Evolutionary conservation across 1,140 invertebrate genomes (phyloP).

Genomic region (Calephelis virginiensis): DNA sequence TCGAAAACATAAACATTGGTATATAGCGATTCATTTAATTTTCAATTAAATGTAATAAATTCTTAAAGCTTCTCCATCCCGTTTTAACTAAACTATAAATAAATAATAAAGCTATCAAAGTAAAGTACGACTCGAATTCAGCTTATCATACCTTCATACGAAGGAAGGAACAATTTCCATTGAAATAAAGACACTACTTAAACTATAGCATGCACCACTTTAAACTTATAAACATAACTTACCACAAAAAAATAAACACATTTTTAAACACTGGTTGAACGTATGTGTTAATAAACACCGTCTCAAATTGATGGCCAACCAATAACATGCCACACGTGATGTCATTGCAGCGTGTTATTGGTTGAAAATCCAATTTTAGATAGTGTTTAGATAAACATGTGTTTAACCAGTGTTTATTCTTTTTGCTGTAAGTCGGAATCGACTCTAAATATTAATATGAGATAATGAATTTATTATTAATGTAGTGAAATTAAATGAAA

Average conservation of each 20-base stretch:
- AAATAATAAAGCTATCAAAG: conserved; percentile 44
- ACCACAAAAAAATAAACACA: background rate
- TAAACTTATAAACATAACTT: conserved; percentile 24
- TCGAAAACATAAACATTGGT: conserved; percentile 15
- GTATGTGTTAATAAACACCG: too few relatives aligned
- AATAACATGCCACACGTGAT: too few relatives aligned
- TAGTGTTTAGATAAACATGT: too few relatives aligned
- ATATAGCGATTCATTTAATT: conserved; percentile 8
- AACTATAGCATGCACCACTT: conserved; percentile 70
- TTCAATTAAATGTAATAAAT: conserved; percentile 9
- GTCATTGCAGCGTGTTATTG: too few relatives aligned
- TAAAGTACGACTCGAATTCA: conserved; percentile 33
- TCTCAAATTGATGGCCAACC: too few relatives aligned
- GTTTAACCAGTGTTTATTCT: too few relatives aligned
- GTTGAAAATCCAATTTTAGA: too few relatives aligned
- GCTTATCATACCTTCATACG: conserved; percentile 23
- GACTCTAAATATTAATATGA: background rate
- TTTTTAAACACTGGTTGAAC: background rate
- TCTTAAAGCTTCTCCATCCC: conserved; percentile 34
- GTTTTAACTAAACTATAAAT: conserved; percentile 39
- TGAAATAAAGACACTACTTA: conserved; percentile 52
- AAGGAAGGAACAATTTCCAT: conserved; percentile 30
- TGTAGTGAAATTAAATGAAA: conserved; percentile 8
- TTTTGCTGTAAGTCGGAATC: background rate
- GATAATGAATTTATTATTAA: background rate